phyloP scores from a whole-genome alignment of 2,113 vertebrate species.

The Empidonax alnorum region DNA sequence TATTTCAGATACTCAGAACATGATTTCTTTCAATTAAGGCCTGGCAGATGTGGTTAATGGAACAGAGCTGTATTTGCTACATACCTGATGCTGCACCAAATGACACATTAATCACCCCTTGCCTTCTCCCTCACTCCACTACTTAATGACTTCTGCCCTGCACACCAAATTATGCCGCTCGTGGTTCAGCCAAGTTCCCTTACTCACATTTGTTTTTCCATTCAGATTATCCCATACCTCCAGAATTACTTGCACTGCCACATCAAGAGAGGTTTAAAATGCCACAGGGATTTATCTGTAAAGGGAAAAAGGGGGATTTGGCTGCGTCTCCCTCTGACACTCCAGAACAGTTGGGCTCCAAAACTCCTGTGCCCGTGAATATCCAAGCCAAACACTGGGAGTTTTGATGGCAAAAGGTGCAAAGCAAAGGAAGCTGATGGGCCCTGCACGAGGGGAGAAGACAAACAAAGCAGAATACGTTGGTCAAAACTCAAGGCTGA shows the following conservation, averaged over 20 bases:
- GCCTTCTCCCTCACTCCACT: not conserved
- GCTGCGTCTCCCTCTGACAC: not conserved
- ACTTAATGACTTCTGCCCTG: constrained; percentile 5
- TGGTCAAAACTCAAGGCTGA: not conserved
- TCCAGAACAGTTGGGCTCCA: not conserved
- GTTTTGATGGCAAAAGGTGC: rapidly evolving
- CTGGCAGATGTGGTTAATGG: constrained; percentile 34
- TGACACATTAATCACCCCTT: not conserved
- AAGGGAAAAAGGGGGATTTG: not conserved
- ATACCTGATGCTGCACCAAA: constrained; percentile 28
- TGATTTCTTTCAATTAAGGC: constrained; percentile 47
- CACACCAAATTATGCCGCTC: not conserved
- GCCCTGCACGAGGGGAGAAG: not conserved
- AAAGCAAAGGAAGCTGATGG: not conserved
- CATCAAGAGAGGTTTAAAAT: not conserved
- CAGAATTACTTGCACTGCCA: not conserved
- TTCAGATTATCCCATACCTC: not conserved
- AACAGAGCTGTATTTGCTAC: not conserved
- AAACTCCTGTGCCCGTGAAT: not conserved
- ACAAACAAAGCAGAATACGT: not conserved
- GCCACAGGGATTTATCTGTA: not conserved
- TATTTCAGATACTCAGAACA: constrained; percentile 16
- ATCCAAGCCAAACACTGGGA: not conserved
- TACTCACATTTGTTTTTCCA: not conserved
- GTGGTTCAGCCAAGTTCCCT: not conserved